Conservation (phyloP, 2,888 invertebrate species). For the Tethea ocularis region DNA sequence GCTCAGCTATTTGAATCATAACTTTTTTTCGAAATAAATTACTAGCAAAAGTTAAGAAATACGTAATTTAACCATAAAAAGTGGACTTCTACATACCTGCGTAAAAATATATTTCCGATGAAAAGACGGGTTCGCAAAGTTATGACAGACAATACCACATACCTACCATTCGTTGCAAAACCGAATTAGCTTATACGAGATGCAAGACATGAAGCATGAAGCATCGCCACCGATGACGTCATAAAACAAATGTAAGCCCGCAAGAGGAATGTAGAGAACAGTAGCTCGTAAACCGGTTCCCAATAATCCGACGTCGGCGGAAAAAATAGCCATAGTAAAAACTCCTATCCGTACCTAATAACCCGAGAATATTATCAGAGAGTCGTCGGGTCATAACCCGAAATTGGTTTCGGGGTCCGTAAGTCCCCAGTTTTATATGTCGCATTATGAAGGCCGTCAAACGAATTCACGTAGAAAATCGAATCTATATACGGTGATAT, state of each 20-base stretch:
- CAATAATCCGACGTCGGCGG: constrained; percentile 80
- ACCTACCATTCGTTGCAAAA: not conserved
- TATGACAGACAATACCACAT: not conserved
- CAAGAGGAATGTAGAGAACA: constrained; percentile 51
- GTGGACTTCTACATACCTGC: not conserved
- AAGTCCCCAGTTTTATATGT: constrained; percentile 84
- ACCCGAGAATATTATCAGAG: constrained; percentile 84
- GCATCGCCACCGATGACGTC: constrained; percentile 53
- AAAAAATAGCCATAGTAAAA: constrained; percentile 84
- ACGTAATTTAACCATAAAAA: not conserved
- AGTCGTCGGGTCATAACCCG: constrained; percentile 84
- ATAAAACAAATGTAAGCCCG: constrained; percentile 74
- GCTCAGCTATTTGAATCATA: too few relatives aligned
- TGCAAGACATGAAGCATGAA: constrained; percentile 19
- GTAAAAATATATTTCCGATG: not conserved
- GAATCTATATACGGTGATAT: constrained; percentile 84
- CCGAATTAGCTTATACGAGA: constrained; percentile 11
- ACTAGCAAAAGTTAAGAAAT: not conserved
- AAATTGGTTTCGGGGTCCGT: constrained; percentile 85
- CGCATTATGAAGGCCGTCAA: constrained; percentile 85
- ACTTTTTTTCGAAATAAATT: too few relatives aligned
- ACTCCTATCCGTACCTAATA: constrained; percentile 84
- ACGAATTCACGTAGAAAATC: constrained; percentile 85
- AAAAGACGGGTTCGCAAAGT: not conserved
- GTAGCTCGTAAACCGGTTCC: constrained; percentile 74